Base-by-base conservation (phyloP, 2,888 invertebrate species). In the Drosophila seclusa region DNA sequence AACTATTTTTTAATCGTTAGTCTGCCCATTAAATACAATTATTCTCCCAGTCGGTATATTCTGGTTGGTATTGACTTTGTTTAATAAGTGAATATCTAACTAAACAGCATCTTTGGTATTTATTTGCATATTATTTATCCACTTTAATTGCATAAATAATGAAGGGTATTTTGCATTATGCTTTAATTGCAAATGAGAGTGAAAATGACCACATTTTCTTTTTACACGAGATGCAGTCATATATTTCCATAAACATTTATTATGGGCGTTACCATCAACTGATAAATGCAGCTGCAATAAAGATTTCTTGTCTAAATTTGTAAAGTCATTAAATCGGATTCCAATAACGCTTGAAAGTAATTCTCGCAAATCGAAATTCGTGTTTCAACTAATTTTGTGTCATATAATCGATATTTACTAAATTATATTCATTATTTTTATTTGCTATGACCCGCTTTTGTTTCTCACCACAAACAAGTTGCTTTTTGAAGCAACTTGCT, bases 261-360 rank as follows among this genome's bases (percentile, higher is more conserved):
- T 54, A 53, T 62, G 76, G 76, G 76, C 78, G 76, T 77, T 57
- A 42, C 54, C 36, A 55, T 31, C 40, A 61, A 59, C 61, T 73
- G 73, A 71, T 65, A 70, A 49, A 24, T 32, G 18, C 27, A 40
- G 36, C 16, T 53, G 27, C 10, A 38, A 36, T 34, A 5, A 8
- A n/a, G 13, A 54, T 32, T 8, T 45, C 45, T 16, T 2, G 24
- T 16, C 16, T 45, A 8, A 24, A 45, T 16, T 45, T 24, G 8
- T 1, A 4, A 45, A 45, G 16, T 16, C 16, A 4, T 24, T 8
- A 45, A 24, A 24, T 45, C 8, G 16, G 8, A 45, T 24, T 24
- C 1, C 24, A 45, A 2, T 8, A 16, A 8, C 16, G 7, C 0
- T 24, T 24, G 13, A 18, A 4, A 45, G 13, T 16, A 11, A 21